Evolutionary conservation across 2,888 invertebrate genomes (phyloP), one percentile per base, ranked within the genome.

Genomic region (Metacarcinus magister): DNA sequence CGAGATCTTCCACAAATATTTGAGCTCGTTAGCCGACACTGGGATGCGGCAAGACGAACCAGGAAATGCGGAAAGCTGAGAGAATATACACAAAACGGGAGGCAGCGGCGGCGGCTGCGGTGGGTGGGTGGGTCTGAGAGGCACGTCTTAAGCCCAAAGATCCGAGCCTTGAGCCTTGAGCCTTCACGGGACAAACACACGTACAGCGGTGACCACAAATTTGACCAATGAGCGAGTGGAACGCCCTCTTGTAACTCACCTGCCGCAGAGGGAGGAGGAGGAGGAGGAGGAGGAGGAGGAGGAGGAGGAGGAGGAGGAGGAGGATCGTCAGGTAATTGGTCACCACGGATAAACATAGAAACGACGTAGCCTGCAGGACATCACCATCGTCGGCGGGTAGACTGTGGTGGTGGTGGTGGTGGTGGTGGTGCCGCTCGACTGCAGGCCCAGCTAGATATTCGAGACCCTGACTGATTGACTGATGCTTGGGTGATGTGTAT

Each of bases 1-100:
- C 82, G 82, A 32, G 82, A 32, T 82, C 82, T 82, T 82, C 32
- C 82, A 82, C 82, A 82, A 82, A 82, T 82, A 82, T 82, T 82
- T 82, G 28, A 82, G 82, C 82, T 32, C 82, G 82, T 54, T 54
- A 54, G 54, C 54, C 54, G 54, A 54, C 54, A 54, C 16, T 0
- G 54, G 54, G 54, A 54, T 13, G 54, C 54, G 54, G 16, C 54
- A 67, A 67, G 7, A 23, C 67, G 7, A 7, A 67, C 67, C 67
- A n/a, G 67, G 67, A 67, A 54, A 54, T 54, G 54, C 67, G n/a
- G 67, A 23, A 8, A 67, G 67, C n/a, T n/a, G n/a, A 67, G 67
- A 67, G 67, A 23, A 67, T 23, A 67, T 19, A 67, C n/a, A 67
- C 7, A 67, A 16, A 54, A 54, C 54, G 8, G 54, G 10, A 54